Conservation (phyloP, 2,113 vertebrate species). For the Edolisoma coerulescens region DNA sequence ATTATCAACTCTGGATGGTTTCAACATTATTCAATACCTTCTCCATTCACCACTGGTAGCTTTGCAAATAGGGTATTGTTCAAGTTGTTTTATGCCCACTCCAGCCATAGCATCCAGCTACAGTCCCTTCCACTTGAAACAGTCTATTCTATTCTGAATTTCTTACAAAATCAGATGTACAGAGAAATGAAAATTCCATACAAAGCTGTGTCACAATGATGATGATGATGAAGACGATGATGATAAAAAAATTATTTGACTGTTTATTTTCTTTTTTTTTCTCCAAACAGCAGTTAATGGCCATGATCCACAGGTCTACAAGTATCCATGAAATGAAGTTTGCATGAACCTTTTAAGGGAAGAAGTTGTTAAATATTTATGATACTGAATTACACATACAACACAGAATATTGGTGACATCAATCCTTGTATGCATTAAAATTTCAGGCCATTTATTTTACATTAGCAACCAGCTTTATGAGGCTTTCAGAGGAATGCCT, state of each 20-base stretch:
- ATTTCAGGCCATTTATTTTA: not conserved
- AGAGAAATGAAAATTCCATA: not conserved
- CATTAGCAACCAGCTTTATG: not conserved
- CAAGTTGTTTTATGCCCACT: not conserved
- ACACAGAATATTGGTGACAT: not conserved
- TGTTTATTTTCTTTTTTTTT: fast-evolving
- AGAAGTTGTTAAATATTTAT: not conserved
- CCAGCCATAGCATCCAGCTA: not conserved
- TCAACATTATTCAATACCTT: not conserved
- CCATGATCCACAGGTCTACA: not conserved
- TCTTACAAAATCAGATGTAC: not conserved
- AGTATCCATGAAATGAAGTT: not conserved
- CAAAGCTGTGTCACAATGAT: not conserved
- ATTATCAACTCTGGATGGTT: not conserved
- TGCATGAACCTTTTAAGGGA: not conserved
- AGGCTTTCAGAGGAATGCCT: not conserved
- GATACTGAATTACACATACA: not conserved
- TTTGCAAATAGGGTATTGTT: not conserved
- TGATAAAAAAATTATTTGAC: not conserved
- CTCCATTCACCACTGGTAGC: not conserved
- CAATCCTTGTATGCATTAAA: not conserved
- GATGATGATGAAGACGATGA: not conserved
- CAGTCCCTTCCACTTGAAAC: not conserved
- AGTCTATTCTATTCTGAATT: not conserved
- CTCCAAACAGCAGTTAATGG: not conserved